phyloP scores from a whole-genome alignment of 2,888 invertebrate species.

The Monopis laevigella region DNA sequence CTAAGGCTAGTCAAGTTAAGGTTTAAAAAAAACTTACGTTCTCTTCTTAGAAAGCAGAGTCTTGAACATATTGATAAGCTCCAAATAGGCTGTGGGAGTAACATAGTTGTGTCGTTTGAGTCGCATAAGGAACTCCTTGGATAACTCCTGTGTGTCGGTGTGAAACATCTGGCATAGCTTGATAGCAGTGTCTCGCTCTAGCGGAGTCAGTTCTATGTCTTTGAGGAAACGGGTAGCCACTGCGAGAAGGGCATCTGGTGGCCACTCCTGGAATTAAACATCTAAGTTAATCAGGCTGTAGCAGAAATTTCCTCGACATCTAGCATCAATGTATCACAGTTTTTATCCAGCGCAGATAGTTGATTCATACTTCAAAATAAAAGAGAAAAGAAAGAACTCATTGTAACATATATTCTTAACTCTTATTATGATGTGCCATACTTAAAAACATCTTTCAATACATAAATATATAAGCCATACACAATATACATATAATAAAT shows the following conservation, averaged over 20 bases:
- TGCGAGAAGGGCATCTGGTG: constrained; percentile 89
- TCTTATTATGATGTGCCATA: too few species aligned
- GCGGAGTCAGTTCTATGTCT: constrained; percentile 78
- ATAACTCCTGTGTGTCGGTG: constrained; percentile 79
- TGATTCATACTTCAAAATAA: too few species aligned
- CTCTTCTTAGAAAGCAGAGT: constrained; percentile 78
- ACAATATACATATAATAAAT: too few species aligned
- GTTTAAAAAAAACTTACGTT: constrained; percentile 69
- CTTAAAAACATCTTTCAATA: too few species aligned
- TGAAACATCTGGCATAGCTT: constrained; percentile 92
- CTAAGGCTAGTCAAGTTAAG: too few species aligned
- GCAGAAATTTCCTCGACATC: too few species aligned
- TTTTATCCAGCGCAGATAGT: too few species aligned
- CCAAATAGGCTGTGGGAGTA: constrained; percentile 92
- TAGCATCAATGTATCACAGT: too few species aligned
- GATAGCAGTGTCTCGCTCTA: constrained; percentile 81
- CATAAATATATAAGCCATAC: too few species aligned
- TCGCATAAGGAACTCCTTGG: constrained; percentile 70
- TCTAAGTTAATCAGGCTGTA: too few species aligned
- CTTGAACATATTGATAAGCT: constrained; percentile 91
- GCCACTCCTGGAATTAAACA: constrained; percentile 96
- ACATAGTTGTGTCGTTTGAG: constrained; percentile 86
- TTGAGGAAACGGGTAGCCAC: constrained; percentile 86
- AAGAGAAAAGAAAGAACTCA: too few species aligned
- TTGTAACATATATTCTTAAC: too few species aligned